phyloP scores from a whole-genome alignment of 2,113 vertebrate genomes.

The Myodes glareolus region DNA sequence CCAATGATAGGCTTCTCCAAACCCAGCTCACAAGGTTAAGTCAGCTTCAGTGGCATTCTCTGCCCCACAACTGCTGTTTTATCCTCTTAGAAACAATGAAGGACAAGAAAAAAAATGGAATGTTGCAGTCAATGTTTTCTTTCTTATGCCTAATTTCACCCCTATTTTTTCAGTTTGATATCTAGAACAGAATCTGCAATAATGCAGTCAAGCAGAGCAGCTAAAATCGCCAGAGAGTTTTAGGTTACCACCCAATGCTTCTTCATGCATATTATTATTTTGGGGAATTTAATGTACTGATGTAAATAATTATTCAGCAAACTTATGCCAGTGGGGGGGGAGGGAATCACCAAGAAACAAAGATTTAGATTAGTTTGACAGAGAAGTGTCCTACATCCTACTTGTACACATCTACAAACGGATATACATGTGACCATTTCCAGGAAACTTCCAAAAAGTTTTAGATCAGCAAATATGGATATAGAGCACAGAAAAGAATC shows the following conservation, averaged over 20 bases:
- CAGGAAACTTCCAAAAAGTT: neutral
- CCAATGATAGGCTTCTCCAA: neutral
- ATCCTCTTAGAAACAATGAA: neutral
- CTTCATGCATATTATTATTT: neutral
- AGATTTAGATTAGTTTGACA: neutral
- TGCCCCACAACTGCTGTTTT: neutral
- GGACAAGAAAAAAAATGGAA: neutral
- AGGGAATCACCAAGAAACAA: conserved; percentile 5
- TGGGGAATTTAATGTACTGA: neutral
- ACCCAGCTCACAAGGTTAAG: neutral
- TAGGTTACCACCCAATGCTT: neutral
- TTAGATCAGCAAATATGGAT: neutral
- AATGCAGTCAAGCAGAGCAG: neutral
- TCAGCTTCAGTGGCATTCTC: neutral
- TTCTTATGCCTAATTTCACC: neutral
- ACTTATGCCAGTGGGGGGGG: neutral
- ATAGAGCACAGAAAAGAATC: neutral
- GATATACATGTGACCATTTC: neutral
- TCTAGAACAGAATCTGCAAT: neutral
- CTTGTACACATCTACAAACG: neutral
- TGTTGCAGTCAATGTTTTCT: neutral
- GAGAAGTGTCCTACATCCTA: neutral
- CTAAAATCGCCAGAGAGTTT: neutral
- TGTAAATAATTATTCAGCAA: neutral
- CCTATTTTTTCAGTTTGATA: neutral